Evolutionary conservation across 2,113 vertebrate species (phyloP).

Genomic region (Apodemus speciosus): DNA sequence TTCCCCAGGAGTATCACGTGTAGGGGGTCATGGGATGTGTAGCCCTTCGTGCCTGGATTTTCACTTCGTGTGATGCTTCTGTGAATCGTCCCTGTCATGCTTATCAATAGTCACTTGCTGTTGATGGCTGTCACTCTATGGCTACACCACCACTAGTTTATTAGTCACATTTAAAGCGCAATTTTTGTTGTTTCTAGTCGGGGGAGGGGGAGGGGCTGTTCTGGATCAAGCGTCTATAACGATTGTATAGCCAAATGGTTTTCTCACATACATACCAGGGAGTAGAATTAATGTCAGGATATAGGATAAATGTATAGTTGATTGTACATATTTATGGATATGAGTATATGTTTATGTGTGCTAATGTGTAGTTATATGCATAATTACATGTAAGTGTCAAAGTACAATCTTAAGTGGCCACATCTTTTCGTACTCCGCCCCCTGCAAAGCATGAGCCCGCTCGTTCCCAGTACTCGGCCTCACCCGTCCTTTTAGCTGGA

Average conservation of each 20-base stretch:
- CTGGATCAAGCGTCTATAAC: background rate
- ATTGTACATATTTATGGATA: background rate
- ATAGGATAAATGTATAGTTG: background rate
- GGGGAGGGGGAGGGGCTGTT: background rate
- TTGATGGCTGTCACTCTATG: background rate
- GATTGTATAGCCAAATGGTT: background rate
- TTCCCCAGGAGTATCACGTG: background rate
- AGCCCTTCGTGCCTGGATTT: background rate
- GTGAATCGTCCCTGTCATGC: background rate
- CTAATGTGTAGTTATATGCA: background rate
- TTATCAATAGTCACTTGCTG: background rate
- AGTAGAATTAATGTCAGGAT: background rate
- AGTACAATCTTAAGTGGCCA: background rate
- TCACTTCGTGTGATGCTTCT: background rate
- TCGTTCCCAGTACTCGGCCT: background rate
- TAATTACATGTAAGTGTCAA: background rate
- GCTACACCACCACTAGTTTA: background rate
- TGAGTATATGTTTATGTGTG: background rate
- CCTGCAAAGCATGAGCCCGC: background rate
- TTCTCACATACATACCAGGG: background rate
- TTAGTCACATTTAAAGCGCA: background rate
- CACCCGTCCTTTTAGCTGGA: background rate
- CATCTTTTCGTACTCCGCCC: background rate
- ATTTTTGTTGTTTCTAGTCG: slow-evolving; percentile 19
- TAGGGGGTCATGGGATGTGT: background rate